Base-by-base conservation (phyloP, 2,113 vertebrate species). In the Sander lucioperca region DNA sequence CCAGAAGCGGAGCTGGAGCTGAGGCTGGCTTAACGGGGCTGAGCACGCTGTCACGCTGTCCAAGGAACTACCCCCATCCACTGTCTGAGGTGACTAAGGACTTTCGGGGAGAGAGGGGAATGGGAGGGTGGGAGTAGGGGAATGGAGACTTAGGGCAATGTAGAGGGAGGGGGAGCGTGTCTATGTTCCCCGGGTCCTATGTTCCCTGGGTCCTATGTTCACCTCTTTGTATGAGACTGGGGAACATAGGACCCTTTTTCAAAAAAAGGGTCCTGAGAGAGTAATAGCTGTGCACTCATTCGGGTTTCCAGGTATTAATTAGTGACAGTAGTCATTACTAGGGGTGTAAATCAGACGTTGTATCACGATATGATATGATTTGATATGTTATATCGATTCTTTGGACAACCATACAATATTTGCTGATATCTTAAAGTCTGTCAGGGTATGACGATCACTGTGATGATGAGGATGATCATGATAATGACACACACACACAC, bases 71-170 rank as follows among this genome's bases (percentile, higher is more conserved):
- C 86, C 84, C 80, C 79, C 88, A 79, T 77, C 87, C 63, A 63
- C 78, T 27, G 84, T 83, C 89, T 92, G 90, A 92, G 92, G 92
- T 93, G 90, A 93, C 88, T 94, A 56, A 86, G 88, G 91, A 75
- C 66, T 91, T 91, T 84, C 59, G 47, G 61, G 54, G 76, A 47
- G n/a, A 50, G 2, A 39, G 51, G 47, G 21, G 13, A 36, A 33
- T 10, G 13, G 9, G 1, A 19, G 9, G 36, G 8, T 16, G 15
- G 36, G 19, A 56, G 13, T 19, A 48, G n/a, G 16, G 39, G 64
- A 11, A 36, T 39, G 43, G 23, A 54, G 58, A 67, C 12, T 18
- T 9, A 18, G 54, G 21, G 61, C 19, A 19, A 27, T 50, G 6
- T 8, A 47, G 23, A 58, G 45, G 63, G 39, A n/a, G n/a, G n/a